Conservation (phyloP, 2,888 invertebrate species). For the Caenorhabditis doughertyi region DNA sequence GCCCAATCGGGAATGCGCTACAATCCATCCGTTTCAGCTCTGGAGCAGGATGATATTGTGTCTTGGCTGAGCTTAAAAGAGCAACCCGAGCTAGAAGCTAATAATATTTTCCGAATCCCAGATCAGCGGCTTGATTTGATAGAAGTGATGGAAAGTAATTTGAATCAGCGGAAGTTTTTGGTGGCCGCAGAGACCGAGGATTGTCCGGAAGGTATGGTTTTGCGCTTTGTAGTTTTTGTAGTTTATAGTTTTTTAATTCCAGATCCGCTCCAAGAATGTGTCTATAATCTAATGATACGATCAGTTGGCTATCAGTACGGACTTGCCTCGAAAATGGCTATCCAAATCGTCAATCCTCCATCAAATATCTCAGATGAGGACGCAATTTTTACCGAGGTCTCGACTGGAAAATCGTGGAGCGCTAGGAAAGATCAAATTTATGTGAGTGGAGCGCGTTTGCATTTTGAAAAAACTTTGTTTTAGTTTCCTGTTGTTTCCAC, state of each 20-base stretch:
- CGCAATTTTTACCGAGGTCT: slow-evolving; percentile 83
- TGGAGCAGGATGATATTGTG: slow-evolving; percentile 92
- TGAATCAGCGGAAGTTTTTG: slow-evolving; percentile 81
- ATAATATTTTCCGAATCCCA: slow-evolving; percentile 69
- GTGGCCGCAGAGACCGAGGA: slow-evolving; percentile 75
- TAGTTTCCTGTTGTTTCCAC: slow-evolving; percentile 93
- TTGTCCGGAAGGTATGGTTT: slow-evolving; percentile 74
- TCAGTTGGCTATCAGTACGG: slow-evolving; percentile 80
- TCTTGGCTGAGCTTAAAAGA: slow-evolving; percentile 87
- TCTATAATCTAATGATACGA: slow-evolving; percentile 74
- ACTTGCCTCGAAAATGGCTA: slow-evolving; percentile 76
- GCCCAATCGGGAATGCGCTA: slow-evolving; percentile 92
- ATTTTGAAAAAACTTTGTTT: slow-evolving; percentile 2
- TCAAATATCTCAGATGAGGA: slow-evolving; percentile 92
- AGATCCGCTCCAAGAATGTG: slow-evolving; percentile 74
- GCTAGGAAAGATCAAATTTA: slow-evolving; percentile 69
- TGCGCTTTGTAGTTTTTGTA: neutral
- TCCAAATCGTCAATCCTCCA: slow-evolving; percentile 88
- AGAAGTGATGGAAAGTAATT: slow-evolving; percentile 76
- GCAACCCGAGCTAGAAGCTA: slow-evolving; percentile 81
- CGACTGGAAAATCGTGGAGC: slow-evolving; percentile 66
- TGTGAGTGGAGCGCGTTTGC: slow-evolving; percentile 34
- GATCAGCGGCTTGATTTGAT: slow-evolving; percentile 46
- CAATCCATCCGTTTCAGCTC: slow-evolving; percentile 86
- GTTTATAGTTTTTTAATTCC: neutral